Evolutionary conservation across 2,888 invertebrate species (phyloP).

Genomic region (Halictus ligatus): DNA sequence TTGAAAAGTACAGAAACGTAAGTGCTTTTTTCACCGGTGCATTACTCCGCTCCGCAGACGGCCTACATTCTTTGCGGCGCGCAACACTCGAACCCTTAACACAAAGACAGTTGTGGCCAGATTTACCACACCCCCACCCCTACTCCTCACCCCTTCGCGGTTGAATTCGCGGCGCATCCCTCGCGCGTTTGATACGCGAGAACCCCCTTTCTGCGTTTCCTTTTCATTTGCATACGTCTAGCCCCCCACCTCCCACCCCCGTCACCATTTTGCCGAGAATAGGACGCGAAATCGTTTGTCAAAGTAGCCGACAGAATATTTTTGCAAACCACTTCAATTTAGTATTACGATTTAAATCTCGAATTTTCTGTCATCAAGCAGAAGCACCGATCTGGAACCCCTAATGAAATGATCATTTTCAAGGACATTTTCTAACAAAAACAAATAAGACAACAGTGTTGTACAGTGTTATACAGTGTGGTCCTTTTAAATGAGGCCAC

Average conservation of each 20-base stretch:
- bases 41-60: slow-evolving; percentile 62
- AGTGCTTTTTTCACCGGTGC: slow-evolving; percentile 68
- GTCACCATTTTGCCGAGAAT: background rate
- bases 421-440: no score
- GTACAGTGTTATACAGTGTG: no score
- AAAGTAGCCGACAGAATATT: slow-evolving; percentile 5
- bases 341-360: background rate
- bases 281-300: slow-evolving; percentile 23
- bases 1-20: slow-evolving; percentile 42
- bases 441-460: no score
- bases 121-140: slow-evolving; percentile 19
- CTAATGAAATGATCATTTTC: no score
- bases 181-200: slow-evolving; percentile 24
- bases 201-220: background rate
- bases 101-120: slow-evolving; percentile 49
- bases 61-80: slow-evolving; percentile 62
- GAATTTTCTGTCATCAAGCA: background rate
- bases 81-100: slow-evolving; percentile 43
- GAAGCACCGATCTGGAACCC: no score
- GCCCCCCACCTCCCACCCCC: background rate
- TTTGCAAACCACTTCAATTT: slow-evolving; percentile 16
- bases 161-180: slow-evolving; percentile 7
- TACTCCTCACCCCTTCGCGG: background rate
- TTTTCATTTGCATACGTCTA: background rate
- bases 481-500: no score